Conservation (phyloP, 2,113 vertebrate genomes). For the Malurus cyaneus region DNA sequence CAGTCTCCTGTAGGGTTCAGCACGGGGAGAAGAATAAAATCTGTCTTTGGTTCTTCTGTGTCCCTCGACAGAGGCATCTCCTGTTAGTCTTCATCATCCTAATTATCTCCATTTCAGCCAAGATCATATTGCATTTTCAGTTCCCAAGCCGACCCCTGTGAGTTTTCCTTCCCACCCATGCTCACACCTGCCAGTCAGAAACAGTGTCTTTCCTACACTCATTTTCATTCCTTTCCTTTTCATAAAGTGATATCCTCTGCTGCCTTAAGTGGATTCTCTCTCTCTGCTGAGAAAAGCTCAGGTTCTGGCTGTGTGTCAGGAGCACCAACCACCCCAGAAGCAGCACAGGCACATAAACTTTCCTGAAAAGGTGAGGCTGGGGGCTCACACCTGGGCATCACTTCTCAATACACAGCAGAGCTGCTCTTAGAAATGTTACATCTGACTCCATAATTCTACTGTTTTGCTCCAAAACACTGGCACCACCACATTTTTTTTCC, state of each 20-base stretch:
- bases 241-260: background rate
- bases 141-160: background rate
- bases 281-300: background rate
- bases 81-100: background rate
- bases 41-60: background rate
- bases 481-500: background rate
- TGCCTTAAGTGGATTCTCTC: background rate
- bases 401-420: background rate
- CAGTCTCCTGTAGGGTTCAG: background rate
- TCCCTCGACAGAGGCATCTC: background rate
- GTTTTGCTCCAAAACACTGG: background rate
- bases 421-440: background rate
- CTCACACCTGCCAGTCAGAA: background rate
- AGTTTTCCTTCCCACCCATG: background rate
- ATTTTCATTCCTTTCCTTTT: background rate
- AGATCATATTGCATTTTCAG: accelerated
- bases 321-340: background rate
- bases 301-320: background rate
- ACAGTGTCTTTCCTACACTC: background rate
- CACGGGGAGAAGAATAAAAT: background rate
- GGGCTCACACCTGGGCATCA: accelerated
- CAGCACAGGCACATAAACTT: accelerated
- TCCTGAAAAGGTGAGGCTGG: background rate
- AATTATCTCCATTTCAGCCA: background rate
- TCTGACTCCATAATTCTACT: background rate